Base-by-base conservation (phyloP, 2,113 vertebrate species). In the Syrmaticus mikado region DNA sequence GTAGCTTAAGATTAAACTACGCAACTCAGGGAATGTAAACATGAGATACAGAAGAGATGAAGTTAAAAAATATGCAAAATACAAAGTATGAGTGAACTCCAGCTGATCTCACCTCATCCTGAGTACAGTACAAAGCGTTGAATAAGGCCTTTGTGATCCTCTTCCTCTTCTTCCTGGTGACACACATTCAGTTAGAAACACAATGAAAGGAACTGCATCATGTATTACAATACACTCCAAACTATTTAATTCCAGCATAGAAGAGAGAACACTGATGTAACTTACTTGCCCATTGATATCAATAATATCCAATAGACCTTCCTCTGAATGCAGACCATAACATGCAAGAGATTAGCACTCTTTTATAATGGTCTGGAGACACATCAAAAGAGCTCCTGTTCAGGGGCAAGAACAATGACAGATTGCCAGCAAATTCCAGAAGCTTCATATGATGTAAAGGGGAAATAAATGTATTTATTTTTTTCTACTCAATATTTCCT, bases 91-190 rank as follows among this genome's bases (percentile, higher is more conserved):
- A 67, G 13, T 60, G 41, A 78, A 25, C 5, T 43, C 17, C 43
- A 40, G 38, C 7, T 38, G 55, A 68, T 52, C 75, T 94, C 81
- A 97, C 92, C 89, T 13, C 67, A 8, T 6, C 92, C 21, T 76
- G 45, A 66, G 43, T 22, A 34, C 43, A 38, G 27, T 66, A 41
- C 15, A 45, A 41, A 48, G 27, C 21, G 48, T 89, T 90, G 52
- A 34, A 50, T 13, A 78, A 85, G 17, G 6, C 5, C 27, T 46
- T 73, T 55, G 45, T 66, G 36, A 58, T 93, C 32, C 20, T 83
- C 32, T 41, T 92, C 62, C 67, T 88, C 68, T 94, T 96, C 74
- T 92, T 94, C 89, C 94, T 97, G 65, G 28, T 68, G 85, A 94
- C 4, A 71, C 43, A 95, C 2, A 81, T 81, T 94, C 30, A 83